phyloP scores from a whole-genome alignment of 2,888 invertebrate genomes.

The Artemia sinica region DNA sequence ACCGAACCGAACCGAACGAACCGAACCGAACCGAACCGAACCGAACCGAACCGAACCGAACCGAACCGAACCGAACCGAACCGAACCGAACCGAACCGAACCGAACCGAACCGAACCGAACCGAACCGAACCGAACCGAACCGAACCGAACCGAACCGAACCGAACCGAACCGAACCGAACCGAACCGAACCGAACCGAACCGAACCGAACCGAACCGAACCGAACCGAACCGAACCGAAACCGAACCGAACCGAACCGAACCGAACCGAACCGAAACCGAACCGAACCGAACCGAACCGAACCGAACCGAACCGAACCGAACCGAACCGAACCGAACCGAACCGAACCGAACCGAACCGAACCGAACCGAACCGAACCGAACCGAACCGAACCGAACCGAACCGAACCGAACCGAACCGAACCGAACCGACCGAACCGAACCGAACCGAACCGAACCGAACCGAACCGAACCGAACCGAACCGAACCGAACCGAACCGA shows the following conservation, averaged over 20 bases:
- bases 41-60: too few relatives aligned
- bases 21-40: too few relatives aligned
- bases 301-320: slow-evolving; percentile 5
- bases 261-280: too few relatives aligned
- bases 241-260: too few relatives aligned
- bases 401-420: background rate
- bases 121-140: slow-evolving; percentile 5
- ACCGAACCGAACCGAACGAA: slow-evolving; percentile 8
- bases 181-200: slow-evolving; percentile 13
- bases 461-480: slow-evolving; percentile 5
- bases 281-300: slow-evolving; percentile 9
- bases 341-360: background rate
- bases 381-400: background rate
- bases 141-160: slow-evolving; percentile 9
- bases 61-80: slow-evolving; percentile 5
- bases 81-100: slow-evolving; percentile 5
- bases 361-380: background rate
- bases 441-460: slow-evolving; percentile 5
- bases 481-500: slow-evolving; percentile 5
- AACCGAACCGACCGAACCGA: background rate
- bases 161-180: slow-evolving; percentile 5
- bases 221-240: too few relatives aligned
- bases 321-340: slow-evolving; percentile 9
- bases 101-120: slow-evolving; percentile 5
- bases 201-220: too few relatives aligned